These are phyloP conservation scores for Parazoanthus swiftii DNA, from an alignment of 92 coral and sea anemone species.

Conservation along the genomic window DNA sequence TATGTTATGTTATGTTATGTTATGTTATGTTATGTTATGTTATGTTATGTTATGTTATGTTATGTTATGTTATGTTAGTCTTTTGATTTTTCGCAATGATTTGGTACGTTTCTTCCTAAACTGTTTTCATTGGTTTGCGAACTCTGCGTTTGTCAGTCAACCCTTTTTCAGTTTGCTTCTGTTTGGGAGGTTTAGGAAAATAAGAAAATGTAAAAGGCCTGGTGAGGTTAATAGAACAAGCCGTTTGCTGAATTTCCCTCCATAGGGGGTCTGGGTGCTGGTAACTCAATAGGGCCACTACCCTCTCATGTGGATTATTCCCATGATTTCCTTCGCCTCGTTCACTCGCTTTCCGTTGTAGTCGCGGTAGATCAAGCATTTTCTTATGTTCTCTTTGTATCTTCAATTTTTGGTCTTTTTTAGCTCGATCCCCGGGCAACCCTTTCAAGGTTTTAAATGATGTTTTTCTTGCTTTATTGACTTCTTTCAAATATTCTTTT, in stretches of 20 bases:
- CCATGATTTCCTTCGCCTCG: background rate
- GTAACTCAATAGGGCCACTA: slow-evolving; percentile 20
- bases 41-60: no score
- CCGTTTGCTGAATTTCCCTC: slow-evolving; percentile 34
- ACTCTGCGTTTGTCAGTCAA: background rate
- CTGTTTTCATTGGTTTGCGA: background rate
- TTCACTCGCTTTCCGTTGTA: background rate
- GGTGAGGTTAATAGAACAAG: slow-evolving; percentile 43
- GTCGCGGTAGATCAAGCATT: slow-evolving; percentile 26
- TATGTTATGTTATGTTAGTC: no score
- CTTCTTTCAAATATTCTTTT: slow-evolving; percentile 22
- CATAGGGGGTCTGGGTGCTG: slow-evolving; percentile 36
- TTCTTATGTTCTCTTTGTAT: background rate
- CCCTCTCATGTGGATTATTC: slow-evolving; percentile 13
- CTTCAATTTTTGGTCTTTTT: background rate
- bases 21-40: no score
- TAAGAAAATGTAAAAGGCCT: slow-evolving; percentile 77
- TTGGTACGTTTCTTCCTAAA: background rate
- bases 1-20: no score
- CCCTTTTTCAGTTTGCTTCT: slow-evolving; percentile 13
- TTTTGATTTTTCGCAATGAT: no score
- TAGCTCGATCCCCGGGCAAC: background rate
- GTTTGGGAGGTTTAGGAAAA: slow-evolving; percentile 53
- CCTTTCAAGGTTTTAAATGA: background rate
- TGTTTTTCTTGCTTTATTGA: background rate